phyloP scores from a whole-genome alignment of 2,113 vertebrate species.

The Trematocara variabile region DNA sequence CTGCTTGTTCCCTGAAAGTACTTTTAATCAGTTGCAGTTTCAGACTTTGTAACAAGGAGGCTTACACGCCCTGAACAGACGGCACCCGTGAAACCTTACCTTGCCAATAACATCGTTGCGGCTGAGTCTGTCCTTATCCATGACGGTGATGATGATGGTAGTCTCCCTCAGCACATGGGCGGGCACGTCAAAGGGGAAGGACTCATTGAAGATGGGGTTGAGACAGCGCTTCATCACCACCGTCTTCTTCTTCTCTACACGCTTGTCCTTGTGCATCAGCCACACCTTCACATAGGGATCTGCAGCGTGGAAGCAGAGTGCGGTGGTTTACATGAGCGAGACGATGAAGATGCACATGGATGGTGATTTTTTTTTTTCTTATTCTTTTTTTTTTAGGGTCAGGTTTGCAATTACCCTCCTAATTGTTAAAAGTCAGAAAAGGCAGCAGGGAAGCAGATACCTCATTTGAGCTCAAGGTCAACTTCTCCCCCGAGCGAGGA shows the following conservation, averaged over 20 bases:
- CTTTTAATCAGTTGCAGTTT: not conserved
- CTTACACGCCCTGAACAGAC: not conserved
- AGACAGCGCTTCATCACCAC: slow-evolving; percentile 95
- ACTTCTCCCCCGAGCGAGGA: slow-evolving; percentile 37
- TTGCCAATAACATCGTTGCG: slow-evolving; percentile 98
- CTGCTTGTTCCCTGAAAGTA: not conserved
- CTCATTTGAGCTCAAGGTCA: slow-evolving; percentile 61
- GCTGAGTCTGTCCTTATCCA: slow-evolving; percentile 98
- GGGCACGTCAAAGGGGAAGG: slow-evolving; percentile 94
- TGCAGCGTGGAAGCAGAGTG: slow-evolving; percentile 42
- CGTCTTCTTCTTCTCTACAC: slow-evolving; percentile 98
- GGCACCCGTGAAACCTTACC: slow-evolving; percentile 66
- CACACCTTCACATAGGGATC: slow-evolving; percentile 99
- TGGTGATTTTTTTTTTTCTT: not conserved
- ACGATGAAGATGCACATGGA: not conserved
- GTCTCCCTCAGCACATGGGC: slow-evolving; percentile 96
- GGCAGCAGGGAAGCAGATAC: slow-evolving; percentile 46
- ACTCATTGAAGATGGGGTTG: slow-evolving; percentile 97
- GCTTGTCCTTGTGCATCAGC: slow-evolving; percentile 99
- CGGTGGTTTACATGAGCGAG: slow-evolving; percentile 3
- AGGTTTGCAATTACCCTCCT: slow-evolving; percentile 58
- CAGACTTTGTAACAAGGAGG: not conserved
- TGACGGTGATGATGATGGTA: slow-evolving; percentile 98
- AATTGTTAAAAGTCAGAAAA: slow-evolving; percentile 41
- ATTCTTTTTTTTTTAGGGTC: slow-evolving; percentile 9